Evolutionary conservation across 2,888 invertebrate genomes (phyloP).

Genomic region (Drosophila peninsularis): DNA sequence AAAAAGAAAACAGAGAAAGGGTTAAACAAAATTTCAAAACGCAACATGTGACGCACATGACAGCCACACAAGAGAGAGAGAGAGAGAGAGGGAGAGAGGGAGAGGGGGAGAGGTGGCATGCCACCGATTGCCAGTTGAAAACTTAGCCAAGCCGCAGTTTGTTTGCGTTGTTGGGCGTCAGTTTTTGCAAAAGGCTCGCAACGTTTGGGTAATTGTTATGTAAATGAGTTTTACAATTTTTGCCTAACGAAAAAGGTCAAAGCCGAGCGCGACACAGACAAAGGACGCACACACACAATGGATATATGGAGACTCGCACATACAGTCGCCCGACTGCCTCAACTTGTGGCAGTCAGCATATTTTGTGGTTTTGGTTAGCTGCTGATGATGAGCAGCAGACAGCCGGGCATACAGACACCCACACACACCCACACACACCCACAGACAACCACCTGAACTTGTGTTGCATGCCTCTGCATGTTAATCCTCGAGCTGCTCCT

Average conservation of each 20-base stretch:
- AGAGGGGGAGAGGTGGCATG: not conserved
- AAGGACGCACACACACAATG: slow-evolving; percentile 14
- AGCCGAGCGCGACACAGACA: slow-evolving; percentile 38
- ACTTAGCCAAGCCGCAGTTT: slow-evolving; percentile 31
- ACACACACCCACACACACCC: slow-evolving; percentile 2
- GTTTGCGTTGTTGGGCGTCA: slow-evolving; percentile 16
- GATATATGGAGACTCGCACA: slow-evolving; percentile 10
- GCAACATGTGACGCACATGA: slow-evolving; percentile 57
- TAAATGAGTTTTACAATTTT: slow-evolving; percentile 79
- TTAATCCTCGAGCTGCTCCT: slow-evolving; percentile 44
- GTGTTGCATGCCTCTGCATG: slow-evolving; percentile 54
- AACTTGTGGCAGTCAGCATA: slow-evolving; percentile 66
- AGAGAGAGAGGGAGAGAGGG: not conserved
- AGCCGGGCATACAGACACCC: too few species aligned
- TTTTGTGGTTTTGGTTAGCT: slow-evolving; percentile 39
- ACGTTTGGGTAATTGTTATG: slow-evolving; percentile 74
- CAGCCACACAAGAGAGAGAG: not conserved
- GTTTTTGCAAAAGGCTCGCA: slow-evolving; percentile 47
- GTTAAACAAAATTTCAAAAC: slow-evolving; percentile 21
- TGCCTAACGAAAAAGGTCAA: slow-evolving; percentile 73
- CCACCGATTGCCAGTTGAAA: slow-evolving; percentile 18
- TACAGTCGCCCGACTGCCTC: slow-evolving; percentile 5
- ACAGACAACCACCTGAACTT: slow-evolving; percentile 16
- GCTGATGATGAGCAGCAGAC: slow-evolving; percentile 33
- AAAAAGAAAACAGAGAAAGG: slow-evolving; percentile 18